Evolutionary conservation across 2,888 invertebrate genomes (phyloP), one percentile per base, ranked within the genome.

Genomic region (Drosophila tanythrix): DNA sequence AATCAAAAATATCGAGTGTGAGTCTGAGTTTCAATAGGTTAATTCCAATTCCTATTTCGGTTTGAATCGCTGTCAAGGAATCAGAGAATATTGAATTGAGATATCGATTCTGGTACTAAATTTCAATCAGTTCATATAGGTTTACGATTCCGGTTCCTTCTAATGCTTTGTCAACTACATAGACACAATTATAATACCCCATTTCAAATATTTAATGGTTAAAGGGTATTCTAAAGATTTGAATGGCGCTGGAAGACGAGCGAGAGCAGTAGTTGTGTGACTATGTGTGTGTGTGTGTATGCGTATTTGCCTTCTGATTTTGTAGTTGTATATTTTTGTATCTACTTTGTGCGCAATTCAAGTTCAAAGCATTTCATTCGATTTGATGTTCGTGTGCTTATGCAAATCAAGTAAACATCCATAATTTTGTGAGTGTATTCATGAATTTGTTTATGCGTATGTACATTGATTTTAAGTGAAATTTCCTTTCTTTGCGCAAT

Each of bases 331-430:
- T 31, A 35, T 21, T 52, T 61, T 55, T 59, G 27, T 55, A 53
- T 59, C 38, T 51, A 40, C 27, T 57, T 74, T 76, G 55, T 66
- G 74, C 70, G 70, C 65, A 76, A 66, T 77, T 77, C 77, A 76
- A 77, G 77, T 77, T 77, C 74, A 74, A 70, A 77, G 76, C 68
- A 38, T 62, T 69, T n/a, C 59, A 62, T 25, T 59, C 33, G 56
- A 35, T 64, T 67, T 60, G 46, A 46, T 46, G 25, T 46, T 46
- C 25, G 25, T 56, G 43, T 63, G 43, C 67, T 75, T 71, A 75
- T 60, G 63, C 74, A 52, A 75, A 57, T 43, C 38, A 67, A 61
- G 57, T 35, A 61, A 58, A 58, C 52, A 68, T 62, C 35, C 36
- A 53, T 25, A 43, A 18, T 59, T 74, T 52, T 55, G 35, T 2